These are phyloP conservation scores for Ophioninae sp. DNA, from an alignment of 2,888 invertebrate species.

Conservation along the genomic window DNA sequence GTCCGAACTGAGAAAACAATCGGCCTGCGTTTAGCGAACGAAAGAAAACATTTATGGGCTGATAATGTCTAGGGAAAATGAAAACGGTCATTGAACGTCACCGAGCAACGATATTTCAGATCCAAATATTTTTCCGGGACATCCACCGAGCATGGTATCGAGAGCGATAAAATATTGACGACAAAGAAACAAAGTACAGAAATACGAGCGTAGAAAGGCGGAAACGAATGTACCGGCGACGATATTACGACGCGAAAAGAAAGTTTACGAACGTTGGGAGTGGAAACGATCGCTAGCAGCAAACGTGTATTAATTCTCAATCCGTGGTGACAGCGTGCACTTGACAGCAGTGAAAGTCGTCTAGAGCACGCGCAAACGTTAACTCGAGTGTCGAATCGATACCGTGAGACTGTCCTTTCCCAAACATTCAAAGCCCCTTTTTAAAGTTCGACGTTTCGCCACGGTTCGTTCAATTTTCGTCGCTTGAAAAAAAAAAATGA, in stretches of 20 bases:
- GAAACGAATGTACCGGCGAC: not conserved
- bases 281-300: not conserved
- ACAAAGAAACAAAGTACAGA: not conserved
- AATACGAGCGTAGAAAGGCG: not conserved
- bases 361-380: not conserved
- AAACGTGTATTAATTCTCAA: conserved; percentile 7
- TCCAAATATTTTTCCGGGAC: not conserved
- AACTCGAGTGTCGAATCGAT: conserved; percentile 9
- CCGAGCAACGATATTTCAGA: not conserved
- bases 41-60: too few relatives aligned
- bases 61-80: too few relatives aligned
- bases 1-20: too few relatives aligned
- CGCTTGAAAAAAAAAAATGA: not conserved
- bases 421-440: not conserved
- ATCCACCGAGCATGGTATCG: not conserved
- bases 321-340: not conserved
- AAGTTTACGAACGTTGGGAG: not conserved
- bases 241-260: not conserved
- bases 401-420: not conserved
- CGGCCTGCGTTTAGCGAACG: too few relatives aligned
- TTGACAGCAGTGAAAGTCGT: conserved; percentile 26
- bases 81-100: too few relatives aligned
- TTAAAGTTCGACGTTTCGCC: not conserved
- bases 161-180: not conserved
- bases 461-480: not conserved